Percentiles rank a stretch among this genome's conserved stretches.
Evolutionary conservation across 2,797 vertebrate species (phyloP).

Genomic region (Cephalopachus bancanus): DNA sequence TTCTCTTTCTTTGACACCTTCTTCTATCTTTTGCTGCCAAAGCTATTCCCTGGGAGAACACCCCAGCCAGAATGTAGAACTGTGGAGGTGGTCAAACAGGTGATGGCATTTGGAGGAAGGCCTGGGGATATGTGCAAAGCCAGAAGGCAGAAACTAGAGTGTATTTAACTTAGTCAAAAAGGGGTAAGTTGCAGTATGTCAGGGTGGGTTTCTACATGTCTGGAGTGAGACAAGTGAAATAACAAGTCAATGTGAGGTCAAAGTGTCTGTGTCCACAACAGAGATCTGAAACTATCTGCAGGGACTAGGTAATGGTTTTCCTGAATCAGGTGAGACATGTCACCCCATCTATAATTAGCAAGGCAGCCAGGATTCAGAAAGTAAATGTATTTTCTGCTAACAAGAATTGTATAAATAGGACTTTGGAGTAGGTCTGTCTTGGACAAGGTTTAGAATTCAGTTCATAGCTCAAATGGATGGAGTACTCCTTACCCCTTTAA

Average conservation of each 20-base stretch:
- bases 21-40: neutral
- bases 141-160: neutral
- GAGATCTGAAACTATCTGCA: conserved; percentile 62
- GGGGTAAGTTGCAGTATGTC: neutral
- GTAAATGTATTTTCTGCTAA: conserved; percentile 61
- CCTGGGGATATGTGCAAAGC: neutral
- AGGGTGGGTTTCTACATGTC: conserved; percentile 53
- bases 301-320: conserved; percentile 73
- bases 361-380: conserved; percentile 63
- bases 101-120: too few species aligned
- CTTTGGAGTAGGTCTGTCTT: conserved; percentile 24
- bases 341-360: conserved; percentile 69
- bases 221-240: conserved; percentile 76
- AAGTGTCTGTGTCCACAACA: neutral
- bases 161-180: neutral
- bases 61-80: too few species aligned
- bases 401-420: conserved; percentile 42
- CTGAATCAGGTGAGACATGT: conserved; percentile 53
- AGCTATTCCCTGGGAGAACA: neutral
- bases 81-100: too few species aligned
- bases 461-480: neutral
- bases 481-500: neutral
- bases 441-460: conserved; percentile 50
- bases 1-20: neutral
- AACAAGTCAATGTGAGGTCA: conserved; percentile 74